Evolutionary conservation across 2,797 vertebrate species (phyloP).

Genomic region (Rachycentron canadum): DNA sequence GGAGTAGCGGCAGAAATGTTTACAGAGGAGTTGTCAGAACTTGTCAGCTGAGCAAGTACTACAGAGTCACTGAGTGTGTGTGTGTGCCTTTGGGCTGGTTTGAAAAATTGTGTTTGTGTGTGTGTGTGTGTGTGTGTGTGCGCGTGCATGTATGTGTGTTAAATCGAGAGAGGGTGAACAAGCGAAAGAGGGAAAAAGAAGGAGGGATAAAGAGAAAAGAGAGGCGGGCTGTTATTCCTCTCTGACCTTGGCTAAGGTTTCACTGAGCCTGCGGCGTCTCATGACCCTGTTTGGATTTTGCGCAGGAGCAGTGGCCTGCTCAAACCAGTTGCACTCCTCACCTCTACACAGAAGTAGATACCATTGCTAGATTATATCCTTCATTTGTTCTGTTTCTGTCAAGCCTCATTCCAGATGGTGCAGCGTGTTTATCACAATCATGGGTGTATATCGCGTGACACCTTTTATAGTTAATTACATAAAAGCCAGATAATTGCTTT

Average conservation of each 20-base stretch:
- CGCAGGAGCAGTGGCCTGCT: constrained; percentile 69
- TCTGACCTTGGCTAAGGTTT: constrained; percentile 85
- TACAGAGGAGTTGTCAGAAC: constrained; percentile 78
- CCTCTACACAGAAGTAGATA: constrained; percentile 40
- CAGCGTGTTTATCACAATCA: background rate
- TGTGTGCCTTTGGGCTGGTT: constrained; percentile 53
- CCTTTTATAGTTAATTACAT: background rate
- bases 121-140: constrained; percentile 8
- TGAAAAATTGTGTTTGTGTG: constrained; percentile 34
- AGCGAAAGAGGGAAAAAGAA: constrained; percentile 41
- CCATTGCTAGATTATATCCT: constrained; percentile 11
- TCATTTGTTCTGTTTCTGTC: constrained; percentile 5
- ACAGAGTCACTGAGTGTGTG: constrained; percentile 51
- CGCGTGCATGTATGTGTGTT: constrained; percentile 33
- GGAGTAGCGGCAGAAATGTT: constrained; percentile 69
- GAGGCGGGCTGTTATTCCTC: constrained; percentile 71
- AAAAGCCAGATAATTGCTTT: constrained; percentile 1
- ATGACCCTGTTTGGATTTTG: constrained; percentile 78
- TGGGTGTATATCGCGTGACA: background rate
- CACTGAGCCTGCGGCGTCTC: constrained; percentile 75
- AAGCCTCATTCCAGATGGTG: constrained; percentile 18
- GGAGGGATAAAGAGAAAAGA: constrained; percentile 52
- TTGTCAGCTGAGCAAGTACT: constrained; percentile 69
- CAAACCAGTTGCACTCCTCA: constrained; percentile 70
- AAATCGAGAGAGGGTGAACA: constrained; percentile 25